Percentiles rank a stretch among this genome's conserved stretches.
phyloP scores from a whole-genome alignment of 2,888 invertebrate genomes.

The Coremacera marginata region DNA sequence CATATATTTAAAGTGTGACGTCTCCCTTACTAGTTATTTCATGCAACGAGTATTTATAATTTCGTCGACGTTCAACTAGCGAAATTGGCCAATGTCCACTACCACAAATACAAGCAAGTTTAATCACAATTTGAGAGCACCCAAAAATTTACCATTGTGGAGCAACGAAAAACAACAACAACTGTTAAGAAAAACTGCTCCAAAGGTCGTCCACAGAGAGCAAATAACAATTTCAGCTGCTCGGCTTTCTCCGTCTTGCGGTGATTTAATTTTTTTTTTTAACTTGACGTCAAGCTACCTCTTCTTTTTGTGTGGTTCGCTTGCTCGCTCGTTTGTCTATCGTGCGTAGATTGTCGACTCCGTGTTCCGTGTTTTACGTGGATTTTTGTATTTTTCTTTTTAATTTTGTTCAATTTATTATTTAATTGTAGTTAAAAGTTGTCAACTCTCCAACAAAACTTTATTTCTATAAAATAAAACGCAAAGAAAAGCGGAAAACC shows the following conservation, averaged over 20 bases:
- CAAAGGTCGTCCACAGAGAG: background rate
- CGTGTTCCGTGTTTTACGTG: conserved; percentile 52
- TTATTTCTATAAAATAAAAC: background rate
- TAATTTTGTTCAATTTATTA: conserved; percentile 48
- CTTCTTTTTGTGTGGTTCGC: conserved; percentile 6
- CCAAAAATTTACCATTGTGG: background rate
- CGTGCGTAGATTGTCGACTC: conserved; percentile 28
- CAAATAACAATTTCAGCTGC: background rate
- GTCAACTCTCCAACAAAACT: background rate
- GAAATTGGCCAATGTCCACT: background rate
- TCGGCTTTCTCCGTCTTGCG: background rate
- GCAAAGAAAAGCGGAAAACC: background rate
- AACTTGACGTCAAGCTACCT: background rate
- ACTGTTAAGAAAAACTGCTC: background rate
- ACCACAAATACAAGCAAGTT: background rate
- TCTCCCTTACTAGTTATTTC: background rate
- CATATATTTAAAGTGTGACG: background rate
- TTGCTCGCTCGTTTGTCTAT: conserved; percentile 25
- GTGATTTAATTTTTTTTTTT: background rate
- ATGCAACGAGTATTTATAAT: background rate
- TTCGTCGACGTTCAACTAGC: background rate
- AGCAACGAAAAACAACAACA: background rate
- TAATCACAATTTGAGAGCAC: background rate
- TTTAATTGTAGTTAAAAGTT: conserved; percentile 29
- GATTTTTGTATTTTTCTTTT: conserved; percentile 46